phyloP scores from a whole-genome alignment of 2,113 vertebrate genomes.

The Leptobrachium ailaonicum region DNA sequence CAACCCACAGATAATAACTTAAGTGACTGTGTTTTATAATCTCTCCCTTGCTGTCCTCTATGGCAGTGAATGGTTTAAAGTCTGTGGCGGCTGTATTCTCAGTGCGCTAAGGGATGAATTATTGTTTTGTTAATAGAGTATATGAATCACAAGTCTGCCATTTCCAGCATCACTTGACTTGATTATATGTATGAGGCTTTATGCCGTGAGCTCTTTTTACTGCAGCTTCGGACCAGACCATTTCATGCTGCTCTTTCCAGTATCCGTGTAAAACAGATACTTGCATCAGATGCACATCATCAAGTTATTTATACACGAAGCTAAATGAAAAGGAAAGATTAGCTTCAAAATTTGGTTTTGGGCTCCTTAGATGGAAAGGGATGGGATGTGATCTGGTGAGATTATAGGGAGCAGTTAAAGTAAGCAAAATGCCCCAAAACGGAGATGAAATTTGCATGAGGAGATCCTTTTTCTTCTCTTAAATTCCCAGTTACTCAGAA shows the following conservation, averaged over 20 bases:
- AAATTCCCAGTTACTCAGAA: too few species aligned
- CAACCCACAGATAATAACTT: too few species aligned
- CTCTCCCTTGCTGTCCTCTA: background rate
- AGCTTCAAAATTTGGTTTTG: too few species aligned
- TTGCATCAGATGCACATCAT: conserved; percentile 10
- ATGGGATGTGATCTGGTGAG: too few species aligned
- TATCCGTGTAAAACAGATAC: background rate
- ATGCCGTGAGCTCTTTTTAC: background rate
- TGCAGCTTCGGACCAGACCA: background rate
- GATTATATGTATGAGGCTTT: background rate
- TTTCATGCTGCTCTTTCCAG: background rate
- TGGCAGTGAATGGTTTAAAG: background rate
- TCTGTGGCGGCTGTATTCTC: background rate
- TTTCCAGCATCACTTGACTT: background rate
- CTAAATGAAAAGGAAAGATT: too few species aligned
- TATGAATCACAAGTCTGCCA: conserved; percentile 21
- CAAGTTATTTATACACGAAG: background rate
- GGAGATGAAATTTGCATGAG: too few species aligned
- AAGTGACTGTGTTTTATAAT: too few species aligned
- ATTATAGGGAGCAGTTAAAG: too few species aligned
- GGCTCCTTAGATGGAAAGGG: too few species aligned
- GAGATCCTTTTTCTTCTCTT: too few species aligned
- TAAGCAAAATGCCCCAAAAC: too few species aligned
- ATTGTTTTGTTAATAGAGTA: conserved; percentile 5
- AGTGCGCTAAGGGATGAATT: conserved; percentile 13